Evolutionary conservation across 2,797 vertebrate genomes (phyloP), one percentile per base, ranked within the genome.

Genomic region (Sebastes iracundus): DNA sequence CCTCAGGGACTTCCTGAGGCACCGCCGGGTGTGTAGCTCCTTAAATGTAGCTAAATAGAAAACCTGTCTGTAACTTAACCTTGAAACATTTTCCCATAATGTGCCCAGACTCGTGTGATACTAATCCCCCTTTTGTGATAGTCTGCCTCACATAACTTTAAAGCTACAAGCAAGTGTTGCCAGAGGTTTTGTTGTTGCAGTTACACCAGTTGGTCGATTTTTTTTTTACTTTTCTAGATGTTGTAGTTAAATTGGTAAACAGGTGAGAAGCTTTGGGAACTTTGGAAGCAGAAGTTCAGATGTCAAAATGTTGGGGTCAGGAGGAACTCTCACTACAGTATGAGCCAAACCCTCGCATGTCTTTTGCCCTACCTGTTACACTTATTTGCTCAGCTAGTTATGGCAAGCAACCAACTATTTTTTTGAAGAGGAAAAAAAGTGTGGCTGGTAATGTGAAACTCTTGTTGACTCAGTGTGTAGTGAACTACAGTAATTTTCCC

Each of bases 371-470:
- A 69, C 59, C 72, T 82, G 11, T 65, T 72, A 8, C 42, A 20
- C 12, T 7, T 67, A 56, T 84, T 65, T 70, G 42, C 53, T 53
- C 4, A 65, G 3, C 13, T 22, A 13, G 60, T 61, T 23, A 38
- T 74, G 53, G 33, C 38, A 59, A 16, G 9, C 28, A 49, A 70
- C 62, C 58, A 62, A 5, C 80, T 33, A 35, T 77, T 83, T 68
- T 68, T 85, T 76, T 72, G 56, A 22, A 28, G 25, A 62, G 28
- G 38, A 63, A 27, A 58, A 8, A 59, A 63, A 56, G 67, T 35
- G 12, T 33, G 3, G 20, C 33, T 1, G 46, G 72, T 79, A 55
- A 75, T 65, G 11, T 80, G 59, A 83, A 79, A 75, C 68, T n/a
- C 20, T 68, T 71, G 67, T 82, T 56, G 33, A 75, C 30, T 46